Evolutionary conservation across 2,113 vertebrate species (phyloP).

Genomic region (Hucho hucho): DNA sequence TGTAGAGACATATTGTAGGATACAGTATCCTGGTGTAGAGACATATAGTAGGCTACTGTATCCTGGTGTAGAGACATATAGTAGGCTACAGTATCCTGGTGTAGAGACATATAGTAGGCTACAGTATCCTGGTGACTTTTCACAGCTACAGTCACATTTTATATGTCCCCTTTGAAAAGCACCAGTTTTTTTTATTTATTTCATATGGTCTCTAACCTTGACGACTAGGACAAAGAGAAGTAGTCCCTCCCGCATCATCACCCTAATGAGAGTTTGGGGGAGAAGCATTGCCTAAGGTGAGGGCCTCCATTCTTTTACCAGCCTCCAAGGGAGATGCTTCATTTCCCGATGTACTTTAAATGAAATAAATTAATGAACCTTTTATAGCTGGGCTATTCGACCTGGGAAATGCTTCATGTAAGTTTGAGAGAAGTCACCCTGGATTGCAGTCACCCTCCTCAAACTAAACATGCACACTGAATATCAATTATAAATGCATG

Average conservation of each 20-base stretch:
- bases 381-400: slow-evolving; percentile 61
- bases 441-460: slow-evolving; percentile 11
- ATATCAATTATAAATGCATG: background rate
- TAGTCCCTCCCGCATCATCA: slow-evolving; percentile 60
- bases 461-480: background rate
- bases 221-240: slow-evolving; percentile 57
- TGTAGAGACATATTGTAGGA: background rate
- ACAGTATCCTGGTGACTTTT: too few species aligned
- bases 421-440: slow-evolving; percentile 14
- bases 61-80: background rate
- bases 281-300: slow-evolving; percentile 71
- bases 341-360: slow-evolving; percentile 73
- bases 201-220: slow-evolving; percentile 67
- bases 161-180: slow-evolving; percentile 14
- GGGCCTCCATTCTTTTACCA: slow-evolving; percentile 55
- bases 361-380: slow-evolving; percentile 75
- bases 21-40: background rate
- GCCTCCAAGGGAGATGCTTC: slow-evolving; percentile 53
- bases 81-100: background rate
- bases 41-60: background rate
- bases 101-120: background rate
- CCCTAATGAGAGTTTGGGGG: slow-evolving; percentile 70
- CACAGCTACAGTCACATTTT: background rate
- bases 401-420: slow-evolving; percentile 43
- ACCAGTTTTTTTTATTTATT: background rate